Evolutionary conservation across 2,888 invertebrate genomes (phyloP).

Genomic region (Mesorhabditis spiculigera): DNA sequence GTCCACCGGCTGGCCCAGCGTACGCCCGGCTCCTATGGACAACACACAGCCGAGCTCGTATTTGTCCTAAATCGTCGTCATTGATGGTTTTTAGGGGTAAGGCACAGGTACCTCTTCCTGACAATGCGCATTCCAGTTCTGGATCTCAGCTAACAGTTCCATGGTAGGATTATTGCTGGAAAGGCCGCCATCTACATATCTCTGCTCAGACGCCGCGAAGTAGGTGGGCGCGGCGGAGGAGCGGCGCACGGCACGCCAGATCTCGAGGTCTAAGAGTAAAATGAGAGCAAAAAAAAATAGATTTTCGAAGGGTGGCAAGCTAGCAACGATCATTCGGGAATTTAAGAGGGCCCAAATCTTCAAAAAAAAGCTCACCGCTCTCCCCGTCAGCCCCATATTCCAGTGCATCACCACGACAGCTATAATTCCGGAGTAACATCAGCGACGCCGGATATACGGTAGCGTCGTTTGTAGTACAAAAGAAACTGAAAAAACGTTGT

Average conservation of each 20-base stretch:
- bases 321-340: too few relatives aligned
- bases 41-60: background rate
- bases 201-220: slow-evolving; percentile 65
- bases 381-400: background rate
- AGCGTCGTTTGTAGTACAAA: slow-evolving; percentile 2
- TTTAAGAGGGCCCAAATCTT: too few relatives aligned
- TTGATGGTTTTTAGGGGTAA: too few relatives aligned
- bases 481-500: background rate
- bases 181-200: slow-evolving; percentile 79
- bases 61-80: background rate
- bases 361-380: background rate
- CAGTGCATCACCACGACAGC: background rate
- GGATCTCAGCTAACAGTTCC: slow-evolving; percentile 84
- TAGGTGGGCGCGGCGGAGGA: slow-evolving; percentile 94
- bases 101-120: background rate
- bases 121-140: background rate
- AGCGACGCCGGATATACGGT: background rate
- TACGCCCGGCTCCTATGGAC: background rate
- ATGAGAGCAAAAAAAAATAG: too few relatives aligned
- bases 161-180: slow-evolving; percentile 93
- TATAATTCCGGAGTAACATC: slow-evolving; percentile 3
- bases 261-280: slow-evolving; percentile 67
- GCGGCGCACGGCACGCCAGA: slow-evolving; percentile 88
- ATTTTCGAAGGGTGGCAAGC: too few relatives aligned
- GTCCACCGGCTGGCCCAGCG: background rate